These are phyloP conservation scores for Apodemus speciosus DNA, from an alignment of 2,113 vertebrate genomes.

Conservation along the genomic window DNA sequence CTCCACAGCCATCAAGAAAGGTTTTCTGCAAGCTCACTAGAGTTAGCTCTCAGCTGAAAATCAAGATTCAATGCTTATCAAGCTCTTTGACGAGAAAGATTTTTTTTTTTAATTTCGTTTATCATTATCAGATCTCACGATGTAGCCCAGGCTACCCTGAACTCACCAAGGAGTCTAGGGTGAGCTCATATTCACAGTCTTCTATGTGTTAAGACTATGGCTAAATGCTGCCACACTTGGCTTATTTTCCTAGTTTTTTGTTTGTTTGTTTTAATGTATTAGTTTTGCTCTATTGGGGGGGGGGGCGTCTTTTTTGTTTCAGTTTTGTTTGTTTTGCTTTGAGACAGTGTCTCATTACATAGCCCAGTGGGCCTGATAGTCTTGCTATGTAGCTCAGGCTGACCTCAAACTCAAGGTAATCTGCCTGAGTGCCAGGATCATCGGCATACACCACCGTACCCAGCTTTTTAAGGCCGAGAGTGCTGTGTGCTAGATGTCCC, in stretches of 20 bases:
- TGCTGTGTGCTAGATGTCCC: background rate
- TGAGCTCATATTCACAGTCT: background rate
- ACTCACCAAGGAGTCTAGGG: background rate
- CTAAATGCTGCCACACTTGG: background rate
- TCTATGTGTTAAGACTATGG: background rate
- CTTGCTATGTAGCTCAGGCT: background rate
- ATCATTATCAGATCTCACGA: background rate
- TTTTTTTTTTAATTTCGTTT: background rate
- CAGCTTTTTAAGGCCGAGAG: too few species aligned
- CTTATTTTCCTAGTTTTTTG: background rate
- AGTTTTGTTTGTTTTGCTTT: background rate
- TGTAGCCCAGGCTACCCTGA: background rate
- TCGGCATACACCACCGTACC: background rate
- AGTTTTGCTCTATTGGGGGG: background rate
- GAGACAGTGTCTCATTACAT: background rate
- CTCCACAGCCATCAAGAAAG: background rate
- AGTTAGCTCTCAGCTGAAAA: background rate
- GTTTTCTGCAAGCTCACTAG: background rate
- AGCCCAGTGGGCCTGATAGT: background rate
- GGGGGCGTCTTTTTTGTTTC: too few species aligned
- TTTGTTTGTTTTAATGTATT: background rate
- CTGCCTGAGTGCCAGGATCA: background rate
- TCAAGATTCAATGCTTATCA: background rate
- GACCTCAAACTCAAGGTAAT: too few species aligned
- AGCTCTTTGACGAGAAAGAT: background rate